These are phyloP conservation scores for Caerostris extrusa DNA, from an alignment of 1,140 invertebrate genomes.

Conservation along the genomic window DNA sequence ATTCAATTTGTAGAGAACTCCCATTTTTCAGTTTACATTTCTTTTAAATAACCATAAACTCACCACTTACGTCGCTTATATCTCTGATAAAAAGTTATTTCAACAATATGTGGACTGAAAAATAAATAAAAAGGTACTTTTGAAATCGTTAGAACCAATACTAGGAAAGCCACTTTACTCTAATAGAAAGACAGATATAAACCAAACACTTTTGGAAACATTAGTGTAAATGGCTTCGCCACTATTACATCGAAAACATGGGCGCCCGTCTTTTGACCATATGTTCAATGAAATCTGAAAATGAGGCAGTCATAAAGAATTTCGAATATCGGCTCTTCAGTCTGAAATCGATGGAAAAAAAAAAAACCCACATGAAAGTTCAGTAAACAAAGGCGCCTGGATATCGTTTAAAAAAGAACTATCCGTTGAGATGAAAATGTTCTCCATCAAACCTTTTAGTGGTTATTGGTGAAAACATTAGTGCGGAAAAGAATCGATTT, in stretches of 20 bases:
- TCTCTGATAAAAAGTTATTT: no score
- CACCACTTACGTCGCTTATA: no score
- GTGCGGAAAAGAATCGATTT: background rate
- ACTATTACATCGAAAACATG: background rate
- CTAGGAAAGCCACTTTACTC: no score
- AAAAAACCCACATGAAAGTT: background rate
- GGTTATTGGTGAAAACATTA: conserved; percentile 30
- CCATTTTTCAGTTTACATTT: no score
- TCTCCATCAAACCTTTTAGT: conserved; percentile 5
- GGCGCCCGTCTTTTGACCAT: background rate
- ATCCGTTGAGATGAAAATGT: background rate
- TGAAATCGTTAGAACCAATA: no score
- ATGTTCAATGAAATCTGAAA: background rate
- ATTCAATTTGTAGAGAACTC: no score
- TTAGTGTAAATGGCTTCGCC: background rate
- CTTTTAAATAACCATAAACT: no score
- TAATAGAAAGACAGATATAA: background rate
- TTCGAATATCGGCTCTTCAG: background rate
- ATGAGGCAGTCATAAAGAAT: conserved; percentile 18
- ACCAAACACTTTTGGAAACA: background rate
- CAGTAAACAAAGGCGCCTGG: conserved; percentile 5
- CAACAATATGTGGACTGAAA: no score
- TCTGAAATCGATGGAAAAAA: background rate
- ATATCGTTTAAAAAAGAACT: background rate
- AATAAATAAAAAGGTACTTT: no score